Conservation (phyloP, 2,113 vertebrate genomes). For the Cricetomys ansorgei region DNA sequence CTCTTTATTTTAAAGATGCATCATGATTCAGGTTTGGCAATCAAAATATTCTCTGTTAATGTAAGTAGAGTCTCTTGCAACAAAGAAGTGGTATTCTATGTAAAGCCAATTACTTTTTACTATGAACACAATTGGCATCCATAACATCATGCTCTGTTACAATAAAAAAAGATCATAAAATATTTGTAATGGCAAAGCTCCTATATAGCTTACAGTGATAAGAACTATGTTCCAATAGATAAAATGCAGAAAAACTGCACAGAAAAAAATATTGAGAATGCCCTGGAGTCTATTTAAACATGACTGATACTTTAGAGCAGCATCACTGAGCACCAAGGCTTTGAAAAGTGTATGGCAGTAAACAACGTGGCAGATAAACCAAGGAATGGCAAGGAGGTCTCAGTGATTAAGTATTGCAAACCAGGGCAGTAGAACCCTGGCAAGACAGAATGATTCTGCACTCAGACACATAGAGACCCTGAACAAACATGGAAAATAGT, state of each 20-base stretch:
- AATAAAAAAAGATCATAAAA: conserved; percentile 8
- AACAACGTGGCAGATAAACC: not conserved
- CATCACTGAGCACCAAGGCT: not conserved
- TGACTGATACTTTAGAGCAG: conserved; percentile 27
- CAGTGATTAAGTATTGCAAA: not conserved
- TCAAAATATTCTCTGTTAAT: not conserved
- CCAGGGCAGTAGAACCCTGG: not conserved
- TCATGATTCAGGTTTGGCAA: not conserved
- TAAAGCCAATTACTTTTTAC: not conserved
- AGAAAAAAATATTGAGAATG: not conserved
- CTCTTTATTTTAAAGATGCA: conserved; percentile 19
- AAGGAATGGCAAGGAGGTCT: not conserved
- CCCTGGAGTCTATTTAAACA: not conserved
- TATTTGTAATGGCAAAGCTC: not conserved
- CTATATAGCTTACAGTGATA: not conserved
- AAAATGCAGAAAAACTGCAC: conserved; percentile 11
- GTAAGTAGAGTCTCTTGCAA: not conserved
- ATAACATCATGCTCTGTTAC: not conserved
- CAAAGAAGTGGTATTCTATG: not conserved
- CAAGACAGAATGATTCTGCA: not conserved
- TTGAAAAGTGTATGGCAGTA: conserved; percentile 21
- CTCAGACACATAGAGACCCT: not conserved
- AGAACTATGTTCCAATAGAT: not conserved
- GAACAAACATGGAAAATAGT: not conserved
- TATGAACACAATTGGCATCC: not conserved